Conservation (phyloP, 1,140 invertebrate genomes). For the Hormaphis cornu region DNA sequence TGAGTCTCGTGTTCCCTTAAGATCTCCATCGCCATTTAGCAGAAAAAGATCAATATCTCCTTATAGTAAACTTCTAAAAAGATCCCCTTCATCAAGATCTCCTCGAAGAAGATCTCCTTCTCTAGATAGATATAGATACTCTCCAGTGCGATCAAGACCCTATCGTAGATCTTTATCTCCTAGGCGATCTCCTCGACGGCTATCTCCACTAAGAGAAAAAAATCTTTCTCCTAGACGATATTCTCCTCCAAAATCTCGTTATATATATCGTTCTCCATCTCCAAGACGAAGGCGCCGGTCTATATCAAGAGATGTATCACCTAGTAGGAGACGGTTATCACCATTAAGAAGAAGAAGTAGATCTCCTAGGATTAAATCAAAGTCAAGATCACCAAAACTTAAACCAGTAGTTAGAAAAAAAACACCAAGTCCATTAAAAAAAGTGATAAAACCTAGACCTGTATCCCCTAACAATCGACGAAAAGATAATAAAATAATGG, state of each 20-base stretch:
- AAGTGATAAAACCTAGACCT: background rate
- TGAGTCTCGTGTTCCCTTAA: background rate
- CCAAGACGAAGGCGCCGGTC: conserved; percentile 14
- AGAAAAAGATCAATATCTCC: conserved; percentile 27
- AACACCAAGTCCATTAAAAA: conserved; percentile 17
- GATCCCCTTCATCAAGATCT: conserved; percentile 6
- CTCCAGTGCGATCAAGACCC: background rate
- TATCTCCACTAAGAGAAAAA: conserved; percentile 12
- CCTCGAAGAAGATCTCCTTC: conserved; percentile 23
- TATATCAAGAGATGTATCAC: conserved; percentile 7
- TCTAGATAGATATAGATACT: conserved; percentile 16
- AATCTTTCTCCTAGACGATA: conserved; percentile 15
- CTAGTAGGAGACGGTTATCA: conserved; percentile 15
- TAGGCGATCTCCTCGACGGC: conserved; percentile 1
- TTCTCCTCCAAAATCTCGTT: conserved; percentile 8
- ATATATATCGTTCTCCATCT: conserved; percentile 20
- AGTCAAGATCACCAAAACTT: conserved; percentile 16
- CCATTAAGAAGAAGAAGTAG: conserved; percentile 28
- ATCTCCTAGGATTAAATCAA: conserved; percentile 11
- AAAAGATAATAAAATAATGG: conserved; percentile 9
- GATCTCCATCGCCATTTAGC: background rate
- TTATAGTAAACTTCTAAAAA: conserved; percentile 14
- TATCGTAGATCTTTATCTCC: conserved; percentile 14
- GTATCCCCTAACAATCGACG: background rate
- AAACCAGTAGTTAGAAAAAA: background rate